Conservation (phyloP, 2,888 invertebrate species). For the Drosophila picticornis region DNA sequence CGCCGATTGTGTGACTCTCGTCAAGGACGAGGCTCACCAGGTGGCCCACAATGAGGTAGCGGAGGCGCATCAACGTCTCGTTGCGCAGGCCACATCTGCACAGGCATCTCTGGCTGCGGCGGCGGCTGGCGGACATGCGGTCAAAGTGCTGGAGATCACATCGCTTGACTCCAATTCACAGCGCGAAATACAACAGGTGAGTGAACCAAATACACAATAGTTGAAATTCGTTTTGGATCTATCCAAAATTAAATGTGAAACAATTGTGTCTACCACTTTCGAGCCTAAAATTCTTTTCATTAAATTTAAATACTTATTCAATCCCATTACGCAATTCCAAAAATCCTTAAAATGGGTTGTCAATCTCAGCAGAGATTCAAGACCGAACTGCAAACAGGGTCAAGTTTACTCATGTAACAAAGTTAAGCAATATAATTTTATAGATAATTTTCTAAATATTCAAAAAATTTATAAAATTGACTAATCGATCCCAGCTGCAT, state of each 20-base stretch:
- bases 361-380: neutral
- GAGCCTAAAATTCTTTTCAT: neutral
- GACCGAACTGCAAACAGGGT: neutral
- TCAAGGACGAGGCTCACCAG: slow-evolving; percentile 78
- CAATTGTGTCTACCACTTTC: neutral
- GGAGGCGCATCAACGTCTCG: slow-evolving; percentile 73
- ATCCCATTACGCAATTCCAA: neutral
- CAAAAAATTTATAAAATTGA: too few relatives aligned
- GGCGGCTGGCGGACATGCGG: slow-evolving; percentile 73
- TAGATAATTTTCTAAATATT: too few relatives aligned
- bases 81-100: slow-evolving; percentile 69
- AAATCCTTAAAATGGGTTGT: neutral
- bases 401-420: neutral
- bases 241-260: neutral
- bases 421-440: neutral
- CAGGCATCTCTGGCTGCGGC: slow-evolving; percentile 64
- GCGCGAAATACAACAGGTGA: slow-evolving; percentile 83
- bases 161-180: slow-evolving; percentile 84
- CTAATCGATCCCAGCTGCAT: neutral
- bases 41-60: slow-evolving; percentile 54
- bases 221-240: neutral
- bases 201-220: neutral
- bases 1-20: slow-evolving; percentile 80
- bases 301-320: neutral
- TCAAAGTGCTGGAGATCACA: slow-evolving; percentile 83